phyloP scores from a whole-genome alignment of 1,140 invertebrate genomes.

The Drosophila parvula region DNA sequence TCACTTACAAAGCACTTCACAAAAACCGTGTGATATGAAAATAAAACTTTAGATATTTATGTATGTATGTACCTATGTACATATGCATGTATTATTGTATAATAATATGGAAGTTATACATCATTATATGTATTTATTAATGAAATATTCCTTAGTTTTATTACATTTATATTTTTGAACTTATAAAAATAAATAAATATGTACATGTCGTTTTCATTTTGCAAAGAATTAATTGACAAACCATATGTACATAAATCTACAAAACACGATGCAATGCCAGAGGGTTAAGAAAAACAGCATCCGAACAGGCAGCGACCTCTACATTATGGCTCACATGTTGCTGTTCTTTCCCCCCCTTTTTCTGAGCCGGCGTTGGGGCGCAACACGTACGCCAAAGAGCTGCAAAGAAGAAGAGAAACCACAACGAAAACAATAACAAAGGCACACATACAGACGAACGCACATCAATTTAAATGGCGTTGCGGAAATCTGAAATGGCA shows the following conservation, averaged over 20 bases:
- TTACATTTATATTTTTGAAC: no score
- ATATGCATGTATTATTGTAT: no score
- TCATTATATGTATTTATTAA: not conserved
- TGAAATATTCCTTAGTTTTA: no score
- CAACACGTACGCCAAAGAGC: conserved; percentile 74
- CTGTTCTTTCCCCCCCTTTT: conserved; percentile 2
- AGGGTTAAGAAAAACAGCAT: conserved; percentile 14
- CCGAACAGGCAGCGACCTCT: conserved; percentile 3
- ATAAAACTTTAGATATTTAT: not conserved
- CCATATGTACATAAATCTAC: no score
- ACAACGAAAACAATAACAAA: conserved; percentile 32
- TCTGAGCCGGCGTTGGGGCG: conserved; percentile 54
- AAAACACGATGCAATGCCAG: no score
- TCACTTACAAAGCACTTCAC: not conserved
- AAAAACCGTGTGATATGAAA: conserved; percentile 1
- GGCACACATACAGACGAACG: not conserved
- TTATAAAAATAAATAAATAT: no score
- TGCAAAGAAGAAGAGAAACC: conserved; percentile 18
- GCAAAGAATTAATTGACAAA: no score
- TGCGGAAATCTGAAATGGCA: conserved; percentile 70
- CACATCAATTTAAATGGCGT: conserved; percentile 64
- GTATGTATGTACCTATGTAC: no score
- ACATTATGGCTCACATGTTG: conserved; percentile 9
- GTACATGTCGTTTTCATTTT: no score
- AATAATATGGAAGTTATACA: no score